Evolutionary conservation across 2,113 vertebrate species (phyloP).

Genomic region (Ctenomys sociabilis): DNA sequence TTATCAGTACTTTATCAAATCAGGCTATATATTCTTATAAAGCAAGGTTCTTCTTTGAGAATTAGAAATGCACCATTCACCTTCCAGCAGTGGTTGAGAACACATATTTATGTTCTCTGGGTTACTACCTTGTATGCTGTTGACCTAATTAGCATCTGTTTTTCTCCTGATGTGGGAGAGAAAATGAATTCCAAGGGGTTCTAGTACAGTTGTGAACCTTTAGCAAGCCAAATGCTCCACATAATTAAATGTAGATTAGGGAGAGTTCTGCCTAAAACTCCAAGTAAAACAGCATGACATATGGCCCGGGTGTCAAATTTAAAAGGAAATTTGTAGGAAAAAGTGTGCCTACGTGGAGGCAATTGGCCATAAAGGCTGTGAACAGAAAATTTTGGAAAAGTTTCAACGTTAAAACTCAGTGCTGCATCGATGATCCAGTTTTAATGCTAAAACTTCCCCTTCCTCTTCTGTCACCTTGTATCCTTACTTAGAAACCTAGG

Average conservation of each 20-base stretch:
- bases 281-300: conserved; percentile 52
- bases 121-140: neutral
- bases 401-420: conserved; percentile 55
- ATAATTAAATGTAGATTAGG: conserved; percentile 50
- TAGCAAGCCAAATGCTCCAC: conserved; percentile 43
- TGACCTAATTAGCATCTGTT: neutral
- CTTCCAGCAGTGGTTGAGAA: neutral
- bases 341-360: conserved; percentile 41
- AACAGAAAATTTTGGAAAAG: conserved; percentile 42
- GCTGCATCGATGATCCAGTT: neutral
- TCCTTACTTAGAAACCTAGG: neutral
- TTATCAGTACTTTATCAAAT: neutral
- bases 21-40: neutral
- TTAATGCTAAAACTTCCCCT: neutral
- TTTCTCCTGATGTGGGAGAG: conserved; percentile 1
- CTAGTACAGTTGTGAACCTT: conserved; percentile 17
- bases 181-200: conserved; percentile 46
- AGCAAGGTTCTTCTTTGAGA: neutral
- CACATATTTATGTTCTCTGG: neutral
- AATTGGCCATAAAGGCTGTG: conserved; percentile 36
- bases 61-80: neutral
- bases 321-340: conserved; percentile 64
- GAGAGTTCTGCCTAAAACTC: conserved; percentile 47
- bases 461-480: neutral
- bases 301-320: conserved; percentile 30